Base-by-base conservation (phyloP, 2,113 vertebrate genomes). In the Porphyrio hochstetteri region DNA sequence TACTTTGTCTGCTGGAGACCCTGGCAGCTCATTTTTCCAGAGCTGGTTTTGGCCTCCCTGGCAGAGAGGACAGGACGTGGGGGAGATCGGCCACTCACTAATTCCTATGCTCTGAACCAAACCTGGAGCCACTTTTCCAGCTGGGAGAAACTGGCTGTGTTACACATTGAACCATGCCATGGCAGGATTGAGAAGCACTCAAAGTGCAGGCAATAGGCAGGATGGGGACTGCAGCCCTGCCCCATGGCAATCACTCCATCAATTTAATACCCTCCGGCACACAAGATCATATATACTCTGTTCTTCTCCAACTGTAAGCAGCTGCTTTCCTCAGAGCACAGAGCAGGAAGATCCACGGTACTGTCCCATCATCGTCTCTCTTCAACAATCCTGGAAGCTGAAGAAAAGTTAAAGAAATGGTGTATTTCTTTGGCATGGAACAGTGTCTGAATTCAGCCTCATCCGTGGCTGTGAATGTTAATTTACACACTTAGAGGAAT, bases 11-110 rank as follows among this genome's bases (percentile, higher is more conserved):
- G 33, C 57, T 59, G 59, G 28, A 71, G 14, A 7, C 10, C 13
- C 38, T 21, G 36, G 38, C 29, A 25, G 12, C 0, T 2, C 11
- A 0, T 57, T 78, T 69, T 23, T 21, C 48, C 23, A 14, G 53
- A 15, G 11, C 53, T 84, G 33, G 3, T 19, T 46, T 50, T 33
- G 50, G 38, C 33, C 14, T 48, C 56, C n/a, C 14, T 33, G 1
- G 0, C 11, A 16, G 23, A 77, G n/a, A 27, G 53, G 17, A 50
- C 1, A 15, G 53, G 75, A 18, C 21, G 4, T 0, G 4, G 5
- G 59, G 38, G 7, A 68, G 1, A 64, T 31, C 0, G 0, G 7
- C 13, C 2, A 0, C 16, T 25, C 16, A 21, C 25, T 3, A 23
- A 31, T 24, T 28, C 40, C 69, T 18, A 15, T 19, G 50, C 35